Evolutionary conservation across 2,113 vertebrate genomes (phyloP).

Genomic region (Baryphthengus martii): DNA sequence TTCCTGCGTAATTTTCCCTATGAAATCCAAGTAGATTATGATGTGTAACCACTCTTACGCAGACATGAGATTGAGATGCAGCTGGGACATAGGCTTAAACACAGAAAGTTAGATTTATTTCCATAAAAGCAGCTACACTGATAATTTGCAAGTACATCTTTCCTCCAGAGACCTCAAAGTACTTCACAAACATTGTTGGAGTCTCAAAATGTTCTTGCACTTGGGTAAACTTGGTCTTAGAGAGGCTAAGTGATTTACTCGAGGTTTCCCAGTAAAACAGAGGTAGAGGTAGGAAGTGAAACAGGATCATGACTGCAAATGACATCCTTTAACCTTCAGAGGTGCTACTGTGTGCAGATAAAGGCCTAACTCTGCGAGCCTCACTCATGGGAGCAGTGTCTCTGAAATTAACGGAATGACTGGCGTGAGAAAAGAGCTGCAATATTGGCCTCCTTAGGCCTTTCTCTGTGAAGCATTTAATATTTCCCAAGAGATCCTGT

Average conservation of each 20-base stretch:
- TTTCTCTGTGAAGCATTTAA: background rate
- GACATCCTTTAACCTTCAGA: conserved; percentile 38
- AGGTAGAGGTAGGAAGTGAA: conserved; percentile 52
- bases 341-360: conserved; percentile 11
- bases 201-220: background rate
- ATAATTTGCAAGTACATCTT: conserved; percentile 12
- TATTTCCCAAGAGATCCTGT: background rate
- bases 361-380: background rate
- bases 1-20: background rate
- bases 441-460: background rate
- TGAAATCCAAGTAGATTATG: background rate
- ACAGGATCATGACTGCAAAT: conserved; percentile 1
- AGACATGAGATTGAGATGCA: background rate
- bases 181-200: conserved; percentile 3
- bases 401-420: background rate
- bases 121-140: background rate
- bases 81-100: background rate
- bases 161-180: background rate
- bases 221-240: conserved; percentile 25
- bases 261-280: conserved; percentile 41
- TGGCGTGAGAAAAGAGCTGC: background rate
- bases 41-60: background rate
- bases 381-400: background rate
- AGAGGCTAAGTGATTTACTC: conserved; percentile 50
- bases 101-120: background rate